Base-by-base conservation (phyloP, 2,113 vertebrate species). In the Rhinichthys klamathensis region DNA sequence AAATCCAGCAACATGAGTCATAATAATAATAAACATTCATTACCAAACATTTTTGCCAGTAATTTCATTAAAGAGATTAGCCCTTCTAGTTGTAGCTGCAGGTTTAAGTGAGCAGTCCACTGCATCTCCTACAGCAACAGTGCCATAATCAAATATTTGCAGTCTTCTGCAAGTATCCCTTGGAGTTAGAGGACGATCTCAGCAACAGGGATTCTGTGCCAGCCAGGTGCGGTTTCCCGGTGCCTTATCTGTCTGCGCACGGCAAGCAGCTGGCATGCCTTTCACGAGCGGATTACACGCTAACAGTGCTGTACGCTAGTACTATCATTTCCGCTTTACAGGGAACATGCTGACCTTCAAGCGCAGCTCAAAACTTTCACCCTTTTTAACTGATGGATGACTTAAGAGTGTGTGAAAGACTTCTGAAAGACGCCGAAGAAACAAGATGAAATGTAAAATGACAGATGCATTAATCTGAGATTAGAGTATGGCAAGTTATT, bases 71-170 rank as follows among this genome's bases (percentile, higher is more conserved):
- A 69, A 21, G 30, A 69, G 65, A 35, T 69, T 10, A 72, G 13
- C 38, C 12, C 38, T 44, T 73, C 18, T 70, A 70, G 49, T 32
- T 82, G 27, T 80, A 83, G 32, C 44, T 21, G 41, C 75, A 75
- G 30, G 74, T 77, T 83, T 32, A 61, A 41, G 58, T 5, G 16
- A 79, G 67, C 54, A 2, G 51, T 15, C 56, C 70, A 49, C 72
- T 8, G 32, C 23, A 61, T 60, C 41, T 18, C 61, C 85, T 75
- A 67, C 61, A 82, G 84, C 65, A 88, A 86, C 84, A 79, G 84
- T 44, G 73, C 27, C 25, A 51, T 82, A 87, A 85, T 83, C 85
- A 73, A 77, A 54, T 84, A 82, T 72, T 88, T 86, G 54, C 72
- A 74, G 70, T 74, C 7, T 51, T 23, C 54, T 46, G 41, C 38